Percentiles rank a stretch among this genome's conserved stretches.
Conservation (phyloP, 2,797 vertebrate genomes). For the Chelmon rostratus region DNA sequence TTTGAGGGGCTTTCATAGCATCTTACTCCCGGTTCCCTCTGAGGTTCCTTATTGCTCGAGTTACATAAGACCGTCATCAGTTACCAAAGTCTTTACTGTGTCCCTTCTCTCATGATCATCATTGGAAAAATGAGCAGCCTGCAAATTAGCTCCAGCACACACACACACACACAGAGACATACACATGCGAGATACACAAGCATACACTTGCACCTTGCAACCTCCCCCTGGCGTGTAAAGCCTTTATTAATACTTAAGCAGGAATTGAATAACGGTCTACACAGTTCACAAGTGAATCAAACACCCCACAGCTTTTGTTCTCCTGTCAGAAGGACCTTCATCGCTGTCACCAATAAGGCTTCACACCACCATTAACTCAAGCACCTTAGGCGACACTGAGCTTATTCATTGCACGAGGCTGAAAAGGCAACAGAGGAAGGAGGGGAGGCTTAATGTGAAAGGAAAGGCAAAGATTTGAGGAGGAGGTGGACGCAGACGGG, state of each 20-base stretch:
- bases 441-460: slow-evolving; percentile 32
- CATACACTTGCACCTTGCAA: slow-evolving; percentile 63
- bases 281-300: slow-evolving; percentile 81
- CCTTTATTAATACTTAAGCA: slow-evolving; percentile 89
- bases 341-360: slow-evolving; percentile 56
- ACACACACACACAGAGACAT: slow-evolving; percentile 37
- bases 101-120: slow-evolving; percentile 49
- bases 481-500: slow-evolving; percentile 34
- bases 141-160: slow-evolving; percentile 55
- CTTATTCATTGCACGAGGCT: slow-evolving; percentile 47
- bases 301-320: slow-evolving; percentile 79
- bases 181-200: slow-evolving; percentile 45
- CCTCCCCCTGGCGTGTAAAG: slow-evolving; percentile 78
- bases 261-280: slow-evolving; percentile 83
- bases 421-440: slow-evolving; percentile 35
- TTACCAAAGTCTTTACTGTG: slow-evolving; percentile 57
- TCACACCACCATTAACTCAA: slow-evolving; percentile 61
- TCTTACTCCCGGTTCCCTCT: slow-evolving; percentile 25
- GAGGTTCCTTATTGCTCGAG: slow-evolving; percentile 32
- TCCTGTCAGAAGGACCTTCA: slow-evolving; percentile 69
- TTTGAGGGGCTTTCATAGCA: slow-evolving; percentile 45
- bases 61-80: slow-evolving; percentile 67
- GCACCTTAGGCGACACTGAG: slow-evolving; percentile 48
- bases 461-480: slow-evolving; percentile 58
- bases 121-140: slow-evolving; percentile 72